Conservation (phyloP, 1,140 invertebrate genomes). For the Lepidurus apus region DNA sequence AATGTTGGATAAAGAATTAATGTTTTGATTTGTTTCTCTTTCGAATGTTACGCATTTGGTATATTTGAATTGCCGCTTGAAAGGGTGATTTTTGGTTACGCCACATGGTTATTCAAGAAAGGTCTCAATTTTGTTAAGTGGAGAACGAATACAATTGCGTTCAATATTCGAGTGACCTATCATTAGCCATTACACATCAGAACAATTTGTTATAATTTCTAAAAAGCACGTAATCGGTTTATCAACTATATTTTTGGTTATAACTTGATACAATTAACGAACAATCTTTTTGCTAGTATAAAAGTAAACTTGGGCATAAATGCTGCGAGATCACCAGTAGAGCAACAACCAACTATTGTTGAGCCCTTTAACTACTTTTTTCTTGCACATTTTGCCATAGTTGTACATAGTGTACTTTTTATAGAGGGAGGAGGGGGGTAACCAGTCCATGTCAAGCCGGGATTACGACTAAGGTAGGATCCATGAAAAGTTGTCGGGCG, state of each 20-base stretch:
- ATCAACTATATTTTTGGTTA: background rate
- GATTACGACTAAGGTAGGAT: background rate
- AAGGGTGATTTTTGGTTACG: no score
- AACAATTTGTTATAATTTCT: no score
- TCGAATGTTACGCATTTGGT: no score
- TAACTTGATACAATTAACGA: background rate
- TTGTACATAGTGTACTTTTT: background rate
- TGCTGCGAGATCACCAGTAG: conserved; percentile 1
- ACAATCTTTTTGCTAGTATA: background rate
- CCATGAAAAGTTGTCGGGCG: background rate
- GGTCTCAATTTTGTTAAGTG: no score
- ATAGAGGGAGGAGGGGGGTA: background rate
- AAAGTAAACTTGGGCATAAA: background rate
- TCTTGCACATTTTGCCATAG: background rate
- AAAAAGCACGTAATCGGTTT: no score
- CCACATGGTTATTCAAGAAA: no score
- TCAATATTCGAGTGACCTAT: no score
- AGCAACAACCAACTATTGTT: conserved; percentile 16
- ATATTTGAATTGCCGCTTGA: no score
- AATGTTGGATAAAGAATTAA: no score
- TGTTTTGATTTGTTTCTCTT: no score
- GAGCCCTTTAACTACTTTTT: background rate
- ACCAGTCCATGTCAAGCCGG: background rate
- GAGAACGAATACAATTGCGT: no score
- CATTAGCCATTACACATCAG: no score